Evolutionary conservation across 2,888 invertebrate genomes (phyloP).

Genomic region (Geophilus truncorum): DNA sequence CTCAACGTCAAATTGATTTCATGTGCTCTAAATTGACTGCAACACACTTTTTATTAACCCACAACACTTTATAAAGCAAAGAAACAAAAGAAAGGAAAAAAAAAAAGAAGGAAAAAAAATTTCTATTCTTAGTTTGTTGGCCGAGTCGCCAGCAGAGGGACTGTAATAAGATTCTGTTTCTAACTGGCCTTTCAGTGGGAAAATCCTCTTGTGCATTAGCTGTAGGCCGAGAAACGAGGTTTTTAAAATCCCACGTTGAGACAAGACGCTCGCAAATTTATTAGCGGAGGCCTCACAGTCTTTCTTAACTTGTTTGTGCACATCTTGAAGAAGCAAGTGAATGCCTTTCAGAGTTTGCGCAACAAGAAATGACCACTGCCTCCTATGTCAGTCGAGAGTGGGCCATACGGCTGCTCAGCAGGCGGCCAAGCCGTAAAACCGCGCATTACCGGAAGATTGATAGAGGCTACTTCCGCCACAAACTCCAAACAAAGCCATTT

Average conservation of each 20-base stretch:
- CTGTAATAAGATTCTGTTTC: not conserved
- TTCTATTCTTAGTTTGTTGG: not conserved
- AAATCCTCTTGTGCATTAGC: not conserved
- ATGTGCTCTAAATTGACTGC: not conserved
- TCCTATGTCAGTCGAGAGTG: not conserved
- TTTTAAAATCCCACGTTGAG: not conserved
- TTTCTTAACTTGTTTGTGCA: not conserved
- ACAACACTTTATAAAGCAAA: not conserved
- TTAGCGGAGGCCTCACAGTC: not conserved
- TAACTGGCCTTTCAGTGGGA: not conserved
- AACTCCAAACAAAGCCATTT: constrained; percentile 32
- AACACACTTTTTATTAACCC: not conserved
- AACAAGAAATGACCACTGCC: not conserved
- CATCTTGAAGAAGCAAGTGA: not conserved
- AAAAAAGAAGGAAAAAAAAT: not conserved
- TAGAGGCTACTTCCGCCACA: constrained; percentile 28
- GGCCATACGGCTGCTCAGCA: constrained; percentile 6
- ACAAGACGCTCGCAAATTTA: not conserved
- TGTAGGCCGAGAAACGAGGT: not conserved
- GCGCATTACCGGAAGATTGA: constrained; percentile 28
- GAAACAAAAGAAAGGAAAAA: not conserved
- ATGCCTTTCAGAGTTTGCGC: not conserved
- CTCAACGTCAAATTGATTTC: not conserved
- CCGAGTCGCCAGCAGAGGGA: not conserved
- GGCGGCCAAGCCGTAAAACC: constrained; percentile 28